These are phyloP conservation scores for Clarias laeviceps DNA, from an alignment of 2,797 vertebrate genomes.

Conservation along the genomic window DNA sequence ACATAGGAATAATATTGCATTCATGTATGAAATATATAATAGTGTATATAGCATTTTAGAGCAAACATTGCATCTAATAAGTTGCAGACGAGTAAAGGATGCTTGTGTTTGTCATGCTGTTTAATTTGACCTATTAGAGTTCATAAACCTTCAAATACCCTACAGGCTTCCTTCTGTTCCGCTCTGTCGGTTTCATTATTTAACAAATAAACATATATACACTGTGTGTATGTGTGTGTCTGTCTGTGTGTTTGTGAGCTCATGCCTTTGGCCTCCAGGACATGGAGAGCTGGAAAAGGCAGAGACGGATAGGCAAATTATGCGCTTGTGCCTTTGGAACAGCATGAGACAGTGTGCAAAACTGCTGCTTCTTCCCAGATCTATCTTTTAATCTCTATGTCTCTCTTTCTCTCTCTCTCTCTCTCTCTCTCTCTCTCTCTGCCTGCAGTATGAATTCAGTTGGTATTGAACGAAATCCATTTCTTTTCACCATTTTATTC, in stretches of 20 bases:
- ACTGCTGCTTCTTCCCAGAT: conserved; percentile 34
- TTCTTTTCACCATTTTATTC: conserved; percentile 15
- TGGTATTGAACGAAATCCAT: conserved; percentile 19
- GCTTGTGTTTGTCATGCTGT: too few species aligned
- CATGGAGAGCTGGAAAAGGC: conserved; percentile 36
- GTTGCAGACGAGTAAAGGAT: not conserved
- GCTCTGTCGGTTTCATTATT: conserved; percentile 21
- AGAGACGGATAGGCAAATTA: conserved; percentile 51
- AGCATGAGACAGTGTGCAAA: conserved; percentile 42
- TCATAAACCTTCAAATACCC: conserved; percentile 15
- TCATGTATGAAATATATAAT: not conserved
- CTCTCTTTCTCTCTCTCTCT: conserved; percentile 30
- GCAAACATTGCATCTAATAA: not conserved
- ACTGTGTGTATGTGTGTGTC: conserved; percentile 21
- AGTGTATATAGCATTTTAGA: not conserved
- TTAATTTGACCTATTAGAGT: not conserved
- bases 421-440: conserved; percentile 34
- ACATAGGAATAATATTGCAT: not conserved
- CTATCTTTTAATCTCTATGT: conserved; percentile 22
- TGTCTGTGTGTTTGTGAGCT: conserved; percentile 18
- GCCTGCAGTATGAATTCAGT: conserved; percentile 10
- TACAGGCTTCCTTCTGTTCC: not conserved
- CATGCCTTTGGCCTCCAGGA: conserved; percentile 24
- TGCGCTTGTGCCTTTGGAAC: conserved; percentile 40
- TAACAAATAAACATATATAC: conserved; percentile 36